Percentiles rank a stretch among this genome's conserved stretches.
These are phyloP conservation scores for Oreochromis grahami DNA, from an alignment of 2,797 vertebrate species.

Conservation along the genomic window DNA sequence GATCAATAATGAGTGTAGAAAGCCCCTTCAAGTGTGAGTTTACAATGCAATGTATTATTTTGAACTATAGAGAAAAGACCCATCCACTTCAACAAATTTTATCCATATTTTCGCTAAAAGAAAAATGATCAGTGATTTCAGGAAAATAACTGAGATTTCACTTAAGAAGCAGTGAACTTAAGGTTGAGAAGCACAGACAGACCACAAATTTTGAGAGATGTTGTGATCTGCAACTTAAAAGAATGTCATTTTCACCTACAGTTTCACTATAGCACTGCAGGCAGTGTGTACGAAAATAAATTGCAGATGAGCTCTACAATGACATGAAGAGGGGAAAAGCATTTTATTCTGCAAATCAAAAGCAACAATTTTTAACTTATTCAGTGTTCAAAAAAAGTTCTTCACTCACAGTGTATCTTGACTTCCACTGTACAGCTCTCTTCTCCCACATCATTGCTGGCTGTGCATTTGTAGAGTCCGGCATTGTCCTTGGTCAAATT, in stretches of 20 bases:
- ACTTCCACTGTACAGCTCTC: conserved; percentile 85
- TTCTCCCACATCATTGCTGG: conserved; percentile 87
- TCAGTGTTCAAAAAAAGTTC: not conserved
- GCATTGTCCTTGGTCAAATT: conserved; percentile 83
- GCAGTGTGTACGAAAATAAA: not conserved
- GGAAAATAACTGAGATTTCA: not conserved
- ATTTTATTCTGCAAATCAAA: not conserved
- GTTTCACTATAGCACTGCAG: not conserved
- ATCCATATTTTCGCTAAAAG: not conserved
- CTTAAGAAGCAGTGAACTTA: not conserved
- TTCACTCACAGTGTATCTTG: conserved; percentile 86
- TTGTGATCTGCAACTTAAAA: not conserved
- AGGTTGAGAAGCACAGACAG: not conserved
- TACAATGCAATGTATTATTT: not conserved
- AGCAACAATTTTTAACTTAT: not conserved
- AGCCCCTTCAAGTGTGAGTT: not conserved
- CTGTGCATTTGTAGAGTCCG: conserved; percentile 86
- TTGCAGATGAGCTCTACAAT: not conserved
- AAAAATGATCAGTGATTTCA: not conserved
- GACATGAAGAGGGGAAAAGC: not conserved
- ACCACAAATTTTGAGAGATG: not conserved
- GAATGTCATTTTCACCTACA: not conserved
- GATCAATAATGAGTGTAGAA: not conserved
- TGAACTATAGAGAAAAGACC: not conserved
- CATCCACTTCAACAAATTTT: not conserved